Evolutionary conservation across 2,113 vertebrate genomes (phyloP), one percentile per base, ranked within the genome.

Genomic region (Cavia aperea): DNA sequence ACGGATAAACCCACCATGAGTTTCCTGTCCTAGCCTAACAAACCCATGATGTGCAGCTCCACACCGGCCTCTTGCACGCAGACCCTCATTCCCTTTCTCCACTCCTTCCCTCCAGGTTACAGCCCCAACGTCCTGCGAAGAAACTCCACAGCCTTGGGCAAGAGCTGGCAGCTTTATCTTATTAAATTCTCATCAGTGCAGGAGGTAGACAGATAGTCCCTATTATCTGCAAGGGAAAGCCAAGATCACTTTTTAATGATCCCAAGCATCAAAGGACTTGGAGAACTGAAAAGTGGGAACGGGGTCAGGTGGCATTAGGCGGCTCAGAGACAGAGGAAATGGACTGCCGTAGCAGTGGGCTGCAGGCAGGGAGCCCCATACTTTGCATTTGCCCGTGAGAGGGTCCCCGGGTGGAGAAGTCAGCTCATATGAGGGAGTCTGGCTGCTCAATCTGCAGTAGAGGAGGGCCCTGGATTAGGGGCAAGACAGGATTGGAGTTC

Each of bases 401-500:
- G 26, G n/a, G 31, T 58, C 31, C 81, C 19, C 7, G 14, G 70
- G 9, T 18, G 15, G 31, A 21, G 77, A 36, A 36, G 56, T 21
- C 51, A 21, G 51, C 51, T 54, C 77, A 36, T 24, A 60, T 8
- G n/a, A 56, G 15, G 54, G 23, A 78, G 29, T 31, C 77, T 43
- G 14, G n/a, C 26, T 33, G 7, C 81, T 63, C 14, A 1, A 2
- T 18, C 51, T 19, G 51, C 4, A 39, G 36, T 31, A 14, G 39
- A 56, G 54, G 33, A 5, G 1, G 1, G 72, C 56, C 86, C 86
- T 21, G 54, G 60, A 2, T 1, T 5, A 2, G 21, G 21, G 9
- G 36, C 9, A 1, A 8, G 23, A 29, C 12, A 24, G 18, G 46
- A 26, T 5, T 3, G 10, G 39, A 0, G 0, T 11, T 21, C 8